phyloP scores from a whole-genome alignment of 2,888 invertebrate species.

The Philonicus albiceps region DNA sequence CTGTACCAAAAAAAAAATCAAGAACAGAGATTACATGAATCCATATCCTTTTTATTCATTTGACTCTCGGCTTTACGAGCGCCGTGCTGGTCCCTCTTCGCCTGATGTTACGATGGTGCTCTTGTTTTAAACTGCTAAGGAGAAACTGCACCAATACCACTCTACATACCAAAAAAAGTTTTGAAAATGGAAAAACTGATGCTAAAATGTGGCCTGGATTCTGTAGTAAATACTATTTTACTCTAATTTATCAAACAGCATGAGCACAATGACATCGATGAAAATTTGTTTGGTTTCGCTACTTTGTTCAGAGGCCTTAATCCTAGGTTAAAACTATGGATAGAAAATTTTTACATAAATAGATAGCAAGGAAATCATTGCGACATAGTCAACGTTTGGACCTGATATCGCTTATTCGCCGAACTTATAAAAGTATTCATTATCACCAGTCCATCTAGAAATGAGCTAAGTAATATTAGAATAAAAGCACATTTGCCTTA shows the following conservation, averaged over 20 bases:
- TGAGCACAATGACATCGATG: not conserved
- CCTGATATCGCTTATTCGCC: not conserved
- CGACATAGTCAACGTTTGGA: not conserved
- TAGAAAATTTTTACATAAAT: not conserved
- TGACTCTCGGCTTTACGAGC: conserved; percentile 32
- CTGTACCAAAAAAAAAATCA: not conserved
- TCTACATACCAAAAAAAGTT: conserved; percentile 7
- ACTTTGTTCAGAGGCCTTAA: not conserved
- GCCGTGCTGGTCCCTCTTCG: not conserved
- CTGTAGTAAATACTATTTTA: not conserved
- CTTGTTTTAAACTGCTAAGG: not conserved
- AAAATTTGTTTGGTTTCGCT: not conserved
- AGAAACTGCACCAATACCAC: not conserved
- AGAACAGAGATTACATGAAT: conserved; percentile 21
- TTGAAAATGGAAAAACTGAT: not conserved
- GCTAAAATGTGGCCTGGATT: not conserved
- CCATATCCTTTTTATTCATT: conserved; percentile 42
- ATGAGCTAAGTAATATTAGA: not conserved
- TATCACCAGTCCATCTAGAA: conserved; percentile 29
- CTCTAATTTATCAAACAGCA: not conserved
- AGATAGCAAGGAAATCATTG: not conserved
- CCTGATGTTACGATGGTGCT: not conserved
- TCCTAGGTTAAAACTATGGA: not conserved
- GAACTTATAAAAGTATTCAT: conserved; percentile 36
- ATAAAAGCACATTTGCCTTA: conserved; percentile 23